Conservation (phyloP, 2,888 invertebrate genomes). For the Bruchidius siliquastri region DNA sequence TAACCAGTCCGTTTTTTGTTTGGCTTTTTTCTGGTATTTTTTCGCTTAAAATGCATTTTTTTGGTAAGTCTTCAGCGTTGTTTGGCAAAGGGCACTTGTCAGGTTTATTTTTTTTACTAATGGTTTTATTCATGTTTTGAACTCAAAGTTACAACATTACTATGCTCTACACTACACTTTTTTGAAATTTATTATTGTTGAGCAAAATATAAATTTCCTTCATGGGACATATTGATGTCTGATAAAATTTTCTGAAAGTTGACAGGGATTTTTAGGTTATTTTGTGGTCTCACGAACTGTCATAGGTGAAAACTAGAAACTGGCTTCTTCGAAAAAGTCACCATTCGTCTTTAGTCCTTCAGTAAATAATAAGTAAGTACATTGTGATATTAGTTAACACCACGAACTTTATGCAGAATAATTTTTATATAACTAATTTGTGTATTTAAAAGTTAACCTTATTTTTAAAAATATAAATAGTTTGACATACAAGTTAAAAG, state of each 20-base stretch:
- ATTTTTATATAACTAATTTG: constrained; percentile 1
- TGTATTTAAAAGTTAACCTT: background rate
- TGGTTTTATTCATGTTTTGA: constrained; percentile 30
- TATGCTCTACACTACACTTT: constrained; percentile 15
- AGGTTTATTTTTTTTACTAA: constrained; percentile 26
- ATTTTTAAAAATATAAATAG: background rate
- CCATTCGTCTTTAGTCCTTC: background rate
- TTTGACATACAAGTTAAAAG: background rate
- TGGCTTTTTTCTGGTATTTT: constrained; percentile 15
- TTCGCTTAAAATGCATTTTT: constrained; percentile 23
- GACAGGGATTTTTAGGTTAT: constrained; percentile 24
- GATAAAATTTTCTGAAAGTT: constrained; percentile 16
- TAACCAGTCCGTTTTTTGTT: constrained; percentile 29
- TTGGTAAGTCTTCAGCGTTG: constrained; percentile 21
- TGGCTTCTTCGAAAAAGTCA: constrained; percentile 9
- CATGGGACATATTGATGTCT: constrained; percentile 21
- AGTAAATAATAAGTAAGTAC: background rate
- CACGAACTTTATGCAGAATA: background rate
- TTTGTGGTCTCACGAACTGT: constrained; percentile 13
- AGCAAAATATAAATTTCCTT: constrained; percentile 14
- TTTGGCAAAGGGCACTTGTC: constrained; percentile 32
- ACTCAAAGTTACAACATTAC: constrained; percentile 7
- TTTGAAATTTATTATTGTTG: constrained; percentile 12
- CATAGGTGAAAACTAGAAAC: constrained; percentile 10
- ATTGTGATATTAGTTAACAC: background rate